These are phyloP conservation scores for Leptopterna dolabrata DNA, from an alignment of 2,888 invertebrate genomes.

Conservation along the genomic window DNA sequence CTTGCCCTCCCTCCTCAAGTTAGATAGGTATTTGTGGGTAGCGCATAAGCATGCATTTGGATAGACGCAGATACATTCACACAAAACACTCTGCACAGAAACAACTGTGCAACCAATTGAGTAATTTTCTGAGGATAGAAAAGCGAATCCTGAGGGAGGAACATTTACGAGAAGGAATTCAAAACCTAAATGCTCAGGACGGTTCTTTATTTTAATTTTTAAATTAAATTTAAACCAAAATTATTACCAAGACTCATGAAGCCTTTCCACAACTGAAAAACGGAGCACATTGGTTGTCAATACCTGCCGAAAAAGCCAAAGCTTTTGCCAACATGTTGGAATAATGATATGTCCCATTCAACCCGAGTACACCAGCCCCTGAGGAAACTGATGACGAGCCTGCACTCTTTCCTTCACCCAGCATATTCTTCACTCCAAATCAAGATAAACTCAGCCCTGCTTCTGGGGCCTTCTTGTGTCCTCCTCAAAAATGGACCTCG, in stretches of 20 bases:
- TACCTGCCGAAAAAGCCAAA: neutral
- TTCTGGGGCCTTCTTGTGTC: neutral
- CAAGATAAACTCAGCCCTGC: neutral
- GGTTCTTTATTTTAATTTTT: too few relatives aligned
- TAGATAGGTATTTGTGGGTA: neutral
- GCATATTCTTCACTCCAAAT: neutral
- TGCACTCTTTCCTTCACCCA: neutral
- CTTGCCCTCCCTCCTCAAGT: neutral
- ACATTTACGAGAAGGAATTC: neutral
- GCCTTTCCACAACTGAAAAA: neutral
- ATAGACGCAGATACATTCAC: neutral
- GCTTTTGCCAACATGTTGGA: neutral
- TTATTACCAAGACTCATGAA: neutral
- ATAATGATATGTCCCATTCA: too few relatives aligned
- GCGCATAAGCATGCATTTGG: neutral
- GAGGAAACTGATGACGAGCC: neutral
- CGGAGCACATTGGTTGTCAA: neutral
- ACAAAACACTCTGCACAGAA: neutral
- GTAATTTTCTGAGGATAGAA: neutral
- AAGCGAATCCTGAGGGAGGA: neutral
- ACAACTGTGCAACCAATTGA: neutral
- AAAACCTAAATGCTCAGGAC: neutral
- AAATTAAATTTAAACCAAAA: neutral
- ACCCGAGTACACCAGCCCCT: too few relatives aligned
- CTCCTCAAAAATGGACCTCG: neutral